A percentile compares a stretch with the other conserved stretches of the same genome.
phyloP scores from a whole-genome alignment of 2,113 vertebrate genomes.

The Anser cygnoides region DNA sequence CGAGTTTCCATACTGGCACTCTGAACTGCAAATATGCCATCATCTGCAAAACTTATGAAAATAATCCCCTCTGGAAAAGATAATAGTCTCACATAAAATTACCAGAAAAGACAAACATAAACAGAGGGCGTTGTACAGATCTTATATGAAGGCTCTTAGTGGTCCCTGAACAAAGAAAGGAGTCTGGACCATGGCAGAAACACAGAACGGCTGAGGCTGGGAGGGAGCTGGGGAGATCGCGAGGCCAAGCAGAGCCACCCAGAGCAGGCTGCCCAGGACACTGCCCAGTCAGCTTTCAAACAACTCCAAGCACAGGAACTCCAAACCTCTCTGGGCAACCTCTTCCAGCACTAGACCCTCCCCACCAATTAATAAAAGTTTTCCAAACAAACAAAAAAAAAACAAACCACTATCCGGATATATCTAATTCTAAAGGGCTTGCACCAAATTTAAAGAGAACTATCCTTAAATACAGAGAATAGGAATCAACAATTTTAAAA shows the following conservation, averaged over 20 bases:
- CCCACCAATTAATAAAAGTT: background rate
- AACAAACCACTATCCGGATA: background rate
- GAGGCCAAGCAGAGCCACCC: background rate
- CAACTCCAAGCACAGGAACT: background rate
- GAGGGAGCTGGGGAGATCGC: fast-evolving
- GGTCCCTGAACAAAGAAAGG: background rate
- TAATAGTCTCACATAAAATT: background rate
- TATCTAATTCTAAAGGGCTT: background rate
- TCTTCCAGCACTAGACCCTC: background rate
- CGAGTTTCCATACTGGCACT: background rate
- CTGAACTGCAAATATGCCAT: background rate
- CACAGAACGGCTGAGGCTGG: background rate
- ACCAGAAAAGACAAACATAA: background rate
- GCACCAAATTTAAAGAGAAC: background rate
- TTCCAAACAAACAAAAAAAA: background rate
- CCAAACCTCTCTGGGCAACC: background rate
- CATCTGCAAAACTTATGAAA: background rate
- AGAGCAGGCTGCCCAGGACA: background rate
- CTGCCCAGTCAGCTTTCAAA: background rate
- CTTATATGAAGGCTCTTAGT: background rate
- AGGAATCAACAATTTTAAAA: background rate
- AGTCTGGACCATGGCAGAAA: background rate
- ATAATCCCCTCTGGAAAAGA: background rate
- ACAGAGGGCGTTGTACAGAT: background rate
- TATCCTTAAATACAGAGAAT: background rate